Conservation (phyloP, 2,113 vertebrate species). For the Leptobrachium ailaonicum region DNA sequence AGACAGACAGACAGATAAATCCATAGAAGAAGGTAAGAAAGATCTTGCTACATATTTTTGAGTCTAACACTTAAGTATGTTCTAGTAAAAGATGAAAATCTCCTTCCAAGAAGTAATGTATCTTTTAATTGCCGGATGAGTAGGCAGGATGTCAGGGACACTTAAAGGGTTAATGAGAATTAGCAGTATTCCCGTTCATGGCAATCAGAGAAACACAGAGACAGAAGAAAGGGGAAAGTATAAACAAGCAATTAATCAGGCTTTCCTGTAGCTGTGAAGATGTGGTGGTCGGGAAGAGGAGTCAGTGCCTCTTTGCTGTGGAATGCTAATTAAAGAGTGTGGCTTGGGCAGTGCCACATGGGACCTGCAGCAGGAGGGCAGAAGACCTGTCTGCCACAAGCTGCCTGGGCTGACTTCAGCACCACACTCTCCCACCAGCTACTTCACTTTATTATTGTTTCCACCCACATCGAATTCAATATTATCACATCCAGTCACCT, state of each 20-base stretch:
- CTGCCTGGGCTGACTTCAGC: slow-evolving; percentile 25
- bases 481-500: slow-evolving; percentile 55
- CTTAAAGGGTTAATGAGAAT: background rate
- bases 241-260: slow-evolving; percentile 10
- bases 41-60: no score
- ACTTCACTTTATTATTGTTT: slow-evolving; percentile 61
- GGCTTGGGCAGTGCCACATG: slow-evolving; percentile 62
- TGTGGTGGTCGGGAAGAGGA: slow-evolving; percentile 59
- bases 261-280: slow-evolving; percentile 19
- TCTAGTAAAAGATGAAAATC: no score
- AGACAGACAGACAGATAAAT: no score
- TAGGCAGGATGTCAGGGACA: no score
- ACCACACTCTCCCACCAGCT: slow-evolving; percentile 53
- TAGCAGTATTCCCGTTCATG: slow-evolving; percentile 59
- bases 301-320: slow-evolving; percentile 51
- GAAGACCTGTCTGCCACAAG: slow-evolving; percentile 65
- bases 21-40: no score
- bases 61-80: no score
- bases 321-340: slow-evolving; percentile 57
- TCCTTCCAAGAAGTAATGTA: no score
- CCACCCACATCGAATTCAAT: slow-evolving; percentile 63
- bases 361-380: slow-evolving; percentile 66
- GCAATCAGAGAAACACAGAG: slow-evolving; percentile 58
- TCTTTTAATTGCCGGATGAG: no score
- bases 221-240: slow-evolving; percentile 44